Evolutionary conservation across 2,797 vertebrate genomes (phyloP).

Genomic region (Aeoliscus strigatus): DNA sequence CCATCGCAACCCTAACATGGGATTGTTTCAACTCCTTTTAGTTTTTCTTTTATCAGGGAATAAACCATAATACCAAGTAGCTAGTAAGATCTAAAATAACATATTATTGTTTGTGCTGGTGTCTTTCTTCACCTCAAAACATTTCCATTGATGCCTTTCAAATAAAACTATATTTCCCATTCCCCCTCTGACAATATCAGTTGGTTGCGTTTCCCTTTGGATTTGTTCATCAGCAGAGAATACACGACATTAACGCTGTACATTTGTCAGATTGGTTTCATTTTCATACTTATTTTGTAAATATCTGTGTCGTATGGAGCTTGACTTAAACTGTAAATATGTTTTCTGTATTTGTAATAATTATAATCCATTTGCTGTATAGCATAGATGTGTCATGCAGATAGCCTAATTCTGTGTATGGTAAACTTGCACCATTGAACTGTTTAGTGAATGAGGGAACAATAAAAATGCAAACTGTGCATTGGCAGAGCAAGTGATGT

Average conservation of each 20-base stretch:
- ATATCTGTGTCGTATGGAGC: slow-evolving; percentile 96
- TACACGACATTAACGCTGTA: slow-evolving; percentile 85
- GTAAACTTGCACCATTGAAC: slow-evolving; percentile 96
- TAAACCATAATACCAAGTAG: slow-evolving; percentile 66
- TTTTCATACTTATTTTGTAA: slow-evolving; percentile 99
- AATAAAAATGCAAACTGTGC: slow-evolving; percentile 97
- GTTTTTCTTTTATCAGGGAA: slow-evolving; percentile 78
- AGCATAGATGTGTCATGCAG: slow-evolving; percentile 98
- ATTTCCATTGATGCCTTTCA: slow-evolving; percentile 70
- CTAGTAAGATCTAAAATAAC: slow-evolving; percentile 53
- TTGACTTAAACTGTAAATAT: slow-evolving; percentile 99
- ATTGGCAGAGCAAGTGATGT: slow-evolving; percentile 65
- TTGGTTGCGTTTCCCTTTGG: slow-evolving; percentile 50
- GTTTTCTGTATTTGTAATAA: slow-evolving; percentile 99
- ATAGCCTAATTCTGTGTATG: slow-evolving; percentile 97
- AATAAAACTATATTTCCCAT: slow-evolving; percentile 58
- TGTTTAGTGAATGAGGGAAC: slow-evolving; percentile 95
- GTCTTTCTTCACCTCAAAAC: slow-evolving; percentile 60
- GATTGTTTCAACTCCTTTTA: slow-evolving; percentile 45
- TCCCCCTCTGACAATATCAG: slow-evolving; percentile 54
- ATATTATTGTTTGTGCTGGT: slow-evolving; percentile 51
- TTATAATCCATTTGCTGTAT: slow-evolving; percentile 98
- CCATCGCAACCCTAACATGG: slow-evolving; percentile 50
- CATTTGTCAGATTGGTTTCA: slow-evolving; percentile 86
- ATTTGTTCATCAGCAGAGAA: slow-evolving; percentile 48